phyloP scores from a whole-genome alignment of 2,113 vertebrate genomes.

The Garra rufa region DNA sequence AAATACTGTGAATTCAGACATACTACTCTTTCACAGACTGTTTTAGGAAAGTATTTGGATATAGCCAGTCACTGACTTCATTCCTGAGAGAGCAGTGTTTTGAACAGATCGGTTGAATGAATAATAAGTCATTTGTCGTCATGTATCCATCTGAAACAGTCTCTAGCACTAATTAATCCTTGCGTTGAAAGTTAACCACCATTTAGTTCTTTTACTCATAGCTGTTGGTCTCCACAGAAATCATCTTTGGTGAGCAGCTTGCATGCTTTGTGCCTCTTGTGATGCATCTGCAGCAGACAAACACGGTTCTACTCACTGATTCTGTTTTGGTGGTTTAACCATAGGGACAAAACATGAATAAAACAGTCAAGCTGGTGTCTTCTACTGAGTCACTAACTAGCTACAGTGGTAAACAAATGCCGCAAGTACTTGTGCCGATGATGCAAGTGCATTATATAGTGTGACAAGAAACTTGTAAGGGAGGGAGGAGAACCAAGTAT shows the following conservation, averaged over 20 bases:
- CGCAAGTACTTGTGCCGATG: neutral
- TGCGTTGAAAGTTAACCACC: neutral
- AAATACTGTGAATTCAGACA: no score
- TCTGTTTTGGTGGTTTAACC: neutral
- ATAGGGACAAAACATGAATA: slow-evolving; percentile 2
- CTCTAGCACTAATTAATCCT: neutral
- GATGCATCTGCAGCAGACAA: neutral
- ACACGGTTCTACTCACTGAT: neutral
- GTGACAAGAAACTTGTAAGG: neutral
- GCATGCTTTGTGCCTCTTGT: neutral
- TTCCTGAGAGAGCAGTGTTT: no score
- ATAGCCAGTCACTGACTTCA: no score
- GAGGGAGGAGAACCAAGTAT: neutral
- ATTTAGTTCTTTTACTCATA: neutral
- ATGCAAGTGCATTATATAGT: neutral
- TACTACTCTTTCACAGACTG: no score
- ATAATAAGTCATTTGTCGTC: no score
- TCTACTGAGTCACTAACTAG: neutral
- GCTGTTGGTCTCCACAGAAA: neutral
- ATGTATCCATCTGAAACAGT: neutral
- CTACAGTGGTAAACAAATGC: neutral
- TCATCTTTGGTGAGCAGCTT: neutral
- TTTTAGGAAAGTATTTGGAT: no score
- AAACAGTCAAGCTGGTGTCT: neutral
- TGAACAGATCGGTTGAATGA: no score